phyloP scores from a whole-genome alignment of 2,113 vertebrate species.

The Amazona guildingii region DNA sequence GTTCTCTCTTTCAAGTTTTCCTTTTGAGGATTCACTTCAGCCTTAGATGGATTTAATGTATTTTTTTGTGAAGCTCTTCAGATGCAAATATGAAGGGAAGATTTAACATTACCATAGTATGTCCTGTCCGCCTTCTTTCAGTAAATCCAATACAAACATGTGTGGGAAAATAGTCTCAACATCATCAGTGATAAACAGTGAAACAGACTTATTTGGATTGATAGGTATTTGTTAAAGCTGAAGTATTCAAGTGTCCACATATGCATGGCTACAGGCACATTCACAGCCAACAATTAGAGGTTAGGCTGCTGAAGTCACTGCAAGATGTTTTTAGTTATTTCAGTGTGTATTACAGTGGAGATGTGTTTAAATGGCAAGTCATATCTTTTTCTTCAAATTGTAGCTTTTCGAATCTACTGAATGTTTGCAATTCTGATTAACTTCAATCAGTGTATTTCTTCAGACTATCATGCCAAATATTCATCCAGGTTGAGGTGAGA shows the following conservation, averaged over 20 bases:
- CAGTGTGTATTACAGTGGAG: not conserved
- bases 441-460: not conserved
- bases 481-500: not conserved
- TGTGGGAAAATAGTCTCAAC: not conserved
- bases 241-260: not conserved
- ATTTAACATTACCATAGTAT: not conserved
- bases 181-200: not conserved
- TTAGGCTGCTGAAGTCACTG: not conserved
- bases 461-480: not conserved
- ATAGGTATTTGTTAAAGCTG: not conserved
- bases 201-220: not conserved
- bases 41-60: not conserved
- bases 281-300: not conserved
- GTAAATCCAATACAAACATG: not conserved
- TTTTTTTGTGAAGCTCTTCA: not conserved
- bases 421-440: not conserved
- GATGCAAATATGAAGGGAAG: not conserved
- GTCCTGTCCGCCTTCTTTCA: not conserved
- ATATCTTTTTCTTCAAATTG: not conserved
- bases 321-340: not conserved
- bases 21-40: conserved; percentile 15
- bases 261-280: not conserved
- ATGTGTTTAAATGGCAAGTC: not conserved
- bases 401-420: not conserved
- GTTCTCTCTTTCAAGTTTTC: not conserved